Conservation (phyloP, 2,888 invertebrate species). For the Hedychridium roseum region DNA sequence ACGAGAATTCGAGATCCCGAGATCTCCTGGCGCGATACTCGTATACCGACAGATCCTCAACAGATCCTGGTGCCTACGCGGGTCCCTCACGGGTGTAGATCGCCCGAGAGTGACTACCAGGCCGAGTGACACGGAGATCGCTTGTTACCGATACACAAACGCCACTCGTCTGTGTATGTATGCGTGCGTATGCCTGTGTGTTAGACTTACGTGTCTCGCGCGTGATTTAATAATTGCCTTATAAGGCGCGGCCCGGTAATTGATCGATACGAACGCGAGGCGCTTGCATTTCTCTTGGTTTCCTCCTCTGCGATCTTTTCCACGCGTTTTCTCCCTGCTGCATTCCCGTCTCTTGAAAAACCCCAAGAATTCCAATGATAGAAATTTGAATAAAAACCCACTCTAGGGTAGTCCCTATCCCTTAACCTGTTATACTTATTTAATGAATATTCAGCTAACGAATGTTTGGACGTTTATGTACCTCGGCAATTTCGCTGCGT, state of each 20-base stretch:
- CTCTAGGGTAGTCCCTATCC: too few species aligned
- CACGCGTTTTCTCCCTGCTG: slow-evolving; percentile 8
- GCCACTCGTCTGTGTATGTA: too few species aligned
- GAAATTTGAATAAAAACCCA: too few species aligned
- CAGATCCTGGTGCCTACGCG: slow-evolving; percentile 14
- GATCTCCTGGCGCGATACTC: slow-evolving; percentile 22
- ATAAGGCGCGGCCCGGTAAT: slow-evolving; percentile 30
- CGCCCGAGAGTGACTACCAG: slow-evolving; percentile 29
- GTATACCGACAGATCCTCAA: slow-evolving; percentile 23
- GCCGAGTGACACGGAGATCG: slow-evolving; percentile 34
- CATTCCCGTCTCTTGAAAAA: too few species aligned
- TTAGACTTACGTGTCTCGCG: too few species aligned
- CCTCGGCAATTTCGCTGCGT: background rate
- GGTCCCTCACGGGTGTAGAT: slow-evolving; percentile 15
- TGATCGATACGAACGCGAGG: slow-evolving; percentile 27
- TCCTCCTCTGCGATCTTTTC: slow-evolving; percentile 1
- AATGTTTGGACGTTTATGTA: too few species aligned
- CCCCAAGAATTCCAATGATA: too few species aligned
- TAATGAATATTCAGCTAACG: too few species aligned
- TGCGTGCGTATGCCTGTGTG: slow-evolving; percentile 33
- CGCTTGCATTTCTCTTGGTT: background rate
- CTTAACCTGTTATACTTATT: too few species aligned
- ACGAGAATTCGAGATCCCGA: slow-evolving; percentile 27
- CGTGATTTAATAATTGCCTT: slow-evolving; percentile 41
- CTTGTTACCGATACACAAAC: slow-evolving; percentile 39